Evolutionary conservation across 2,888 invertebrate genomes (phyloP), one percentile per base, ranked within the genome.

Genomic region (Sarcophaga caerulescens): DNA sequence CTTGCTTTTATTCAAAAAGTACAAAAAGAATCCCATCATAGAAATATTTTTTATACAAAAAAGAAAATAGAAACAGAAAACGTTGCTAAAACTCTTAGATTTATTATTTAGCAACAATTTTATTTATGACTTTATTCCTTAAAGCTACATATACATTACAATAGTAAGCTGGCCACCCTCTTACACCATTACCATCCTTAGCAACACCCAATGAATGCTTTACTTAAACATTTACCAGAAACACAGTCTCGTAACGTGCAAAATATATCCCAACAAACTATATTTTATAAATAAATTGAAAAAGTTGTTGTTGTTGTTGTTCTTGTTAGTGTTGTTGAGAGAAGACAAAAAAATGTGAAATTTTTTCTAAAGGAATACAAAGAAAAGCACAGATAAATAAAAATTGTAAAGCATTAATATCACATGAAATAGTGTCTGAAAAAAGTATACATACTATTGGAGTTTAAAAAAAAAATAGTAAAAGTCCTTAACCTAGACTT

Each of bases 31-130:
- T 17, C 14, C 12, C 17, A 52, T 3, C 4, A 14, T 14, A 52
- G 52, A 14, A 35, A 14, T 52, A 52, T 52, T 17, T 52, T 52
- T 17, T 47, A 52, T 1, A 17, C 3, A 71, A 35, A 63, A 25
- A 19, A 60, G 4, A 44, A 14, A 69, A 59, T 71, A 12, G 8
- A 62, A 52, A 70, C 63, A 73, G 80, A 52, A 47, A 14, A 52
- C 4, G 14, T 14, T 52, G 52, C 17, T 14, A 52, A 85, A 75
- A 60, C 70, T 59, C 66, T 59, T 77, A 86, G 86, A 86, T 86
- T 86, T 86, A 86, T 84, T 86, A 86, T 86, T 86, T 84, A 86
- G 77, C 84, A 84, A 81, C 86, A 86, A 84, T 84, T 86, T 86
- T 86, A 86, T 86, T 86, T 86, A 86, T 86, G 86, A 81, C 84